Conservation (phyloP, 92 coral and sea anemone species). For the Palythoa grandiflora region DNA sequence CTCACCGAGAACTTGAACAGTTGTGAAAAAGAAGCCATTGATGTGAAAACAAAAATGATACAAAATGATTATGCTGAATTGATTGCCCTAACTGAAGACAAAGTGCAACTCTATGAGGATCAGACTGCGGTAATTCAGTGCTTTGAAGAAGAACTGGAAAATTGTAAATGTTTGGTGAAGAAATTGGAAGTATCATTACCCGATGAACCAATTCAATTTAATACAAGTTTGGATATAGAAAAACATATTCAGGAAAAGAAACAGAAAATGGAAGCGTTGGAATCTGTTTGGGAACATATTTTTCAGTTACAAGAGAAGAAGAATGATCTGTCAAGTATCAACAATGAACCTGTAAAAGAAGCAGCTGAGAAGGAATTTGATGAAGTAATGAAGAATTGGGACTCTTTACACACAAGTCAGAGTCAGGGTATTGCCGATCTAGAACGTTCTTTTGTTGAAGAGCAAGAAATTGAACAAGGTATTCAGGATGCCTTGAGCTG, state of each 20-base stretch:
- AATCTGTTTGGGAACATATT: conserved; percentile 8
- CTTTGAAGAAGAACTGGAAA: conserved; percentile 66
- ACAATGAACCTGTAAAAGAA: background rate
- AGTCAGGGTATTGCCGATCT: conserved; percentile 64
- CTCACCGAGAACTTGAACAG: conserved; percentile 47
- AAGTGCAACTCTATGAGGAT: conserved; percentile 31
- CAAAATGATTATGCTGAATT: conserved; percentile 47
- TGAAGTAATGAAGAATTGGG: conserved; percentile 71
- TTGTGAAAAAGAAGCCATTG: conserved; percentile 54
- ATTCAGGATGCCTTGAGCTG: conserved; percentile 71
- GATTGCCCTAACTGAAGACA: conserved; percentile 19
- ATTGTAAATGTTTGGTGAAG: conserved; percentile 56
- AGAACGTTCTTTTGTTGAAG: conserved; percentile 57
- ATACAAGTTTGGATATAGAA: conserved; percentile 65
- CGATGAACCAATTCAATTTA: conserved; percentile 47
- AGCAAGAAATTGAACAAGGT: conserved; percentile 67
- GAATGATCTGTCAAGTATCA: conserved; percentile 10
- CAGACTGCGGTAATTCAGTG: conserved; percentile 32
- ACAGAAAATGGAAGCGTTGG: conserved; percentile 57
- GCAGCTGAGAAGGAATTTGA: conserved; percentile 55
- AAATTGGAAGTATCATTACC: conserved; percentile 48
- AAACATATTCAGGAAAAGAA: conserved; percentile 65
- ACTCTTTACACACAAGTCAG: conserved; percentile 62
- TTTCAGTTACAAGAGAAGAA: conserved; percentile 20
- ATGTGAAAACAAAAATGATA: conserved; percentile 29